A percentile compares a stretch with the other conserved stretches of the same genome.
phyloP scores from a whole-genome alignment of 1,140 invertebrate genomes.

The Megalopta genalis region DNA sequence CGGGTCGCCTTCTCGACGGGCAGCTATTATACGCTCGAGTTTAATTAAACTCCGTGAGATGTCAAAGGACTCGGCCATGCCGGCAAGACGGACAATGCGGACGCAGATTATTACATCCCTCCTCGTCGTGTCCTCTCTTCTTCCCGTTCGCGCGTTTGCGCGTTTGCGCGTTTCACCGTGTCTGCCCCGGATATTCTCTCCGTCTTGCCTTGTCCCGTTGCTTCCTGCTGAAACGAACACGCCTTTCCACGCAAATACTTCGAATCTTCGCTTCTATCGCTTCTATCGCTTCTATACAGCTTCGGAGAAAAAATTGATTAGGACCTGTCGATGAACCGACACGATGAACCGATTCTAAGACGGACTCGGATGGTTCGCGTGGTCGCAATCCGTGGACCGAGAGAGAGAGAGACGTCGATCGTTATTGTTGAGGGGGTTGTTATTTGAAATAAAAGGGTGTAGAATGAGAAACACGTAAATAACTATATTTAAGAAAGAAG shows the following conservation, averaged over 20 bases:
- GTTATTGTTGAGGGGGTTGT: no score
- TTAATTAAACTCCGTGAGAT: conserved; percentile 78
- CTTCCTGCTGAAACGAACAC: not conserved
- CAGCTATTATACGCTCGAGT: conserved; percentile 72
- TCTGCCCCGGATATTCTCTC: not conserved
- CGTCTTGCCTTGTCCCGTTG: not conserved
- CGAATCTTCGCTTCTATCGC: not conserved
- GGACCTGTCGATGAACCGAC: no score
- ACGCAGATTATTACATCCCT: conserved; percentile 78
- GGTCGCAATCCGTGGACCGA: no score
- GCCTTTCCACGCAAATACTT: not conserved
- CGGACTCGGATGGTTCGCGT: no score
- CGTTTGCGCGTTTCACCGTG: not conserved
- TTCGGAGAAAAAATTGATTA: no score
- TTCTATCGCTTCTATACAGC: no score
- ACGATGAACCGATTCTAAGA: no score
- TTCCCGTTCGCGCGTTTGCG: conserved; percentile 10
- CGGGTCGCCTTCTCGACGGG: conserved; percentile 59
- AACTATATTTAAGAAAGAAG: no score
- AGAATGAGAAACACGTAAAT: no score
- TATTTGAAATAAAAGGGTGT: no score
- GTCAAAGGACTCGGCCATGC: conserved; percentile 76
- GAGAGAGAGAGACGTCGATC: no score
- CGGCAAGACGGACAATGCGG: conserved; percentile 77
- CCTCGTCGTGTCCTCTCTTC: conserved; percentile 63